Base-by-base conservation (phyloP, 2,888 invertebrate species). In the Scaptomyza reducta region DNA sequence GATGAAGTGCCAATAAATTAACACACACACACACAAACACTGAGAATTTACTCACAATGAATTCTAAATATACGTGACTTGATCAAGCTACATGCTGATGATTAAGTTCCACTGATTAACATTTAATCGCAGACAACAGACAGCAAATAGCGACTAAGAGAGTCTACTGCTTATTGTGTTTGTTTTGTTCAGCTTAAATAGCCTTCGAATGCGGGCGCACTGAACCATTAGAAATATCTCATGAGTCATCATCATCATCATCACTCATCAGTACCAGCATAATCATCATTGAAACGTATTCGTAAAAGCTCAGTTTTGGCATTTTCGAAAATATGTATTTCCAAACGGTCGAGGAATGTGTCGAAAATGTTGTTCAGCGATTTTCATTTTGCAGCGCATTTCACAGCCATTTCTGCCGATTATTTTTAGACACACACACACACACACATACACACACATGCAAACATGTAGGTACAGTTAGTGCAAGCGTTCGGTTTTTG, bases 1-100 rank as follows among this genome's bases (percentile, higher is more conserved):
- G 55, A 71, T 66, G 38, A 51, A 40, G 51, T 76, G 74, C 76
- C 74, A 74, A 74, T 62, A 49, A 74, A 74, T 66, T 18, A 62
- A 64, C 7, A 14, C 4, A 38, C 56, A 35, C 29, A 60, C 31
- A 59, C 16, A 27, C 10, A 1, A 6, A 11, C 29, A 40, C 27
- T n/a, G 3, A 25, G 10, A 10, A 11, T 29, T 6, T 33, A 41
- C 38, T 25, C 41, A 49, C 25, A 49, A 46, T 38, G 35, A 57
- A 51, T 40, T 57, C 33, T 57, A 66, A 57, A 66, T 66, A 46
- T 57, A 66, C 40, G 22, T 44, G 63, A 40, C 44, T 40, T 18
- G 64, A 41, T 64, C 18, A 14, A 50, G 45, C 35, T 14, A 40
- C 33, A 10, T 14, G 35, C 33, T 18, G 63, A 64, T 63, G 69